Conservation (phyloP, 1,140 invertebrate genomes). For the Pseudachorutes palmiensis region DNA sequence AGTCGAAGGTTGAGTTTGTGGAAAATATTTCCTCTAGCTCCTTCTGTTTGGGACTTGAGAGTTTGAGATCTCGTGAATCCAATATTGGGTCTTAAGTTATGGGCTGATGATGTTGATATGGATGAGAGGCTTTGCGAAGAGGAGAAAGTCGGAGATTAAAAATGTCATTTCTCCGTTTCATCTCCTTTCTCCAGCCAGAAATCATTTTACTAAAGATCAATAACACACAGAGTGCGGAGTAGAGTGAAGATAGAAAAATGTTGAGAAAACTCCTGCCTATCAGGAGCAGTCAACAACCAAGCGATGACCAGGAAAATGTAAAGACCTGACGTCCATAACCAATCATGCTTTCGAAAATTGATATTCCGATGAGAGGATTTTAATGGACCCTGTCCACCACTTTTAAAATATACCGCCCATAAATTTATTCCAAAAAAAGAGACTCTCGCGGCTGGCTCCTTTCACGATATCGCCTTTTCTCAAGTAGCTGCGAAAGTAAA, state of each 20-base stretch:
- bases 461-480: no score
- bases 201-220: neutral
- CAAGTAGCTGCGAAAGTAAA: no score
- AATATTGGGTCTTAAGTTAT: constrained; percentile 2
- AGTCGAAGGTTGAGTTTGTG: neutral
- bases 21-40: neutral
- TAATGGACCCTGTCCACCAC: no score
- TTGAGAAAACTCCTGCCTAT: neutral
- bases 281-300: constrained; percentile 1
- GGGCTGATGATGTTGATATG: neutral
- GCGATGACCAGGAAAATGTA: no score
- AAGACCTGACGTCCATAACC: no score
- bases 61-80: neutral
- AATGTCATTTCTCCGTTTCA: constrained; percentile 1
- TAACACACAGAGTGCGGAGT: no score
- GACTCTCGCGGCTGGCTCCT: no score
- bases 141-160: neutral
- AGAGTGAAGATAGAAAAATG: neutral
- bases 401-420: no score
- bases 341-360: no score
- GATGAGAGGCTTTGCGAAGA: neutral
- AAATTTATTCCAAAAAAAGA: no score
- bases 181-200: neutral
- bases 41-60: neutral
- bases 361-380: no score